Conservation (phyloP, 2,113 vertebrate species). For the Pampusana beccarii region DNA sequence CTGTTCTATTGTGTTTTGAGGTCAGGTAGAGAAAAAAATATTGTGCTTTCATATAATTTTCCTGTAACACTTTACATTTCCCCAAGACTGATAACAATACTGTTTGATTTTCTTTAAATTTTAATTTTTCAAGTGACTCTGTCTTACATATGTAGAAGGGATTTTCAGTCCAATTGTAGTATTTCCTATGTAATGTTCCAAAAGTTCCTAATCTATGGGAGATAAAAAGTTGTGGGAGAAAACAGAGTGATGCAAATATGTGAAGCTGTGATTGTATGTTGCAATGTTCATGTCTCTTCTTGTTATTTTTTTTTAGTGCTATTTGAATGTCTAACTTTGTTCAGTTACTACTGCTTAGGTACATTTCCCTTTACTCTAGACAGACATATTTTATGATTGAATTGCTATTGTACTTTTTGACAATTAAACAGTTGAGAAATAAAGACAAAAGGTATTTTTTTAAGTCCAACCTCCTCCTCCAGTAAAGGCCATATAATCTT, state of each 20-base stretch:
- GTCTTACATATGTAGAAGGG: neutral
- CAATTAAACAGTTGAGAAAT: neutral
- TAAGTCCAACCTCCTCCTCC: neutral
- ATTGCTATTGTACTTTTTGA: neutral
- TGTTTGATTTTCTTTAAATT: neutral
- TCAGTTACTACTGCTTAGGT: neutral
- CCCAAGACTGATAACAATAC: neutral
- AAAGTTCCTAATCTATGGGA: neutral
- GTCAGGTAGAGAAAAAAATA: neutral
- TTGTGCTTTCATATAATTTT: neutral
- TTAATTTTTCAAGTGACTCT: neutral
- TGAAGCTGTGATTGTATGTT: neutral
- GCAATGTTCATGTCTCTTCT: neutral
- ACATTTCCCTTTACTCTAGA: neutral
- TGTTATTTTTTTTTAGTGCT: neutral
- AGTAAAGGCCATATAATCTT: neutral
- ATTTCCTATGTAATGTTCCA: neutral
- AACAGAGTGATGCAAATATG: neutral
- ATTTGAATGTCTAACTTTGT: neutral
- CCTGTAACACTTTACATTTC: neutral
- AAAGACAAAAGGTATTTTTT: neutral
- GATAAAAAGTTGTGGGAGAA: neutral
- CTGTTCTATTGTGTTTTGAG: neutral
- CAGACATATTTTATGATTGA: neutral
- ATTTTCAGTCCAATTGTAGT: neutral